Evolutionary conservation across 2,797 vertebrate genomes (phyloP), one percentile per base, ranked within the genome.

Genomic region (Eurystomus glaucurus): DNA sequence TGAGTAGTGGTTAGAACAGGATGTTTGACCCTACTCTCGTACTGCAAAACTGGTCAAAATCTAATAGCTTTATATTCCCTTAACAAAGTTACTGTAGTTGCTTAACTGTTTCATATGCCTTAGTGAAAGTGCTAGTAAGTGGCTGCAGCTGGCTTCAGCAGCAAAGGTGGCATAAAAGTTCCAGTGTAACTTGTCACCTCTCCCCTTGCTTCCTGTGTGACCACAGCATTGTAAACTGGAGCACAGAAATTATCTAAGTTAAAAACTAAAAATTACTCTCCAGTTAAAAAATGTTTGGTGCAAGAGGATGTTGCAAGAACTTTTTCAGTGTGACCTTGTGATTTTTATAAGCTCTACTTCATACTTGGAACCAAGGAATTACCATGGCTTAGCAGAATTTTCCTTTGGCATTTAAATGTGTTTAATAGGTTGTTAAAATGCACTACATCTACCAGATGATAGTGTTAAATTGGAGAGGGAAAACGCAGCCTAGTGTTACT

Each of bases 391-490:
- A 43, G 18, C 19, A 71, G 54, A 68, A 90, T 64, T 68, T 31
- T 91, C 51, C 51, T 85, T 71, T 61, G 41, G 7, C 33, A 52
- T 74, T 52, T 57, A 52, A 61, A 25, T 77, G 11, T 61, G 39
- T 77, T 80, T 83, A 74, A 18, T 13, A 45, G 4, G 26, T 74
- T 89, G 39, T 55, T 81, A 75, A 95, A 92, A 76, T 39, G 9
- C 4, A 45, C 21, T 0, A 0, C 14, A 5, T 88, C 28, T 61
- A 3, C 84, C 37, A 52, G n/a, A 76, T 20, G 17, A 43, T 51
- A 54, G 28, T 1, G 0, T 93, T 78, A 54, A 60, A 29, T 1
- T 50, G 16, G 14, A 14, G 26, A 77, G 26, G 29, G 37, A 57
- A 80, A 61, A 48, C 2, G 3, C 61, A 22, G 9, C 25, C 18